Base-by-base conservation (phyloP, 2,113 vertebrate genomes). In the Pomatostomus ruficeps region DNA sequence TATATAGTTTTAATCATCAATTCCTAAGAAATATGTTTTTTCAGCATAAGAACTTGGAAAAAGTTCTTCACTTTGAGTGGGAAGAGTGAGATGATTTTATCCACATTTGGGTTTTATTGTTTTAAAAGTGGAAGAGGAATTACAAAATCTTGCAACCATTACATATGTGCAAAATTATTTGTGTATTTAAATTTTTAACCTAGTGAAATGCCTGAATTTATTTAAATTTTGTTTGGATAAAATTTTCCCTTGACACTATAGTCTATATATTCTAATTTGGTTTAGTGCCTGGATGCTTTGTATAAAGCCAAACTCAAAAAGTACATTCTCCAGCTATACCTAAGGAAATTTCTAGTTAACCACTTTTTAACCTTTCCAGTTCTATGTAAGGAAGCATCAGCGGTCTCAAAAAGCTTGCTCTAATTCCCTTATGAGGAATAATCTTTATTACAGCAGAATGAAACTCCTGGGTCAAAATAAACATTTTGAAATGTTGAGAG, bases 41-140 rank as follows among this genome's bases (percentile, higher is more conserved):
- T 63, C 63, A 89, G 22, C 42, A 43, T 65, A 95, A 80, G 59
- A 54, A 61, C 52, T 91, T 77, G 95, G 88, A 95, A 95, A 93
- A 93, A 90, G 22, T 94, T 83, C 38, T 46, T 95, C 75, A 72
- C 3, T 82, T 66, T 52, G 48, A 89, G 81, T 87, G 59, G 67
- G 68, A 95, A 91, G 59, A 67, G 23, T 83, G 87, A 86, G n/a
- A 92, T 84, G 35, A 89, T 88, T 96, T 93, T 94, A 93, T 88
- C 42, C 91, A 73, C 86, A 93, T 89, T 97, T 91, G 72, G 18
- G 74, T 89, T 65, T 95, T 94, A 91, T 31, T 96, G 88, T 96
- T 96, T 93, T 82, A 87, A 91, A 96, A 89, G 81, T 3, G 5
- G 52, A 89, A 89, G 52, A 85, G 31, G 88, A 93, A 93, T 68